A percentile compares a stretch with the other conserved stretches of the same genome.
Conservation (phyloP, 2,797 vertebrate genomes). For the Darevskia nairensis region DNA sequence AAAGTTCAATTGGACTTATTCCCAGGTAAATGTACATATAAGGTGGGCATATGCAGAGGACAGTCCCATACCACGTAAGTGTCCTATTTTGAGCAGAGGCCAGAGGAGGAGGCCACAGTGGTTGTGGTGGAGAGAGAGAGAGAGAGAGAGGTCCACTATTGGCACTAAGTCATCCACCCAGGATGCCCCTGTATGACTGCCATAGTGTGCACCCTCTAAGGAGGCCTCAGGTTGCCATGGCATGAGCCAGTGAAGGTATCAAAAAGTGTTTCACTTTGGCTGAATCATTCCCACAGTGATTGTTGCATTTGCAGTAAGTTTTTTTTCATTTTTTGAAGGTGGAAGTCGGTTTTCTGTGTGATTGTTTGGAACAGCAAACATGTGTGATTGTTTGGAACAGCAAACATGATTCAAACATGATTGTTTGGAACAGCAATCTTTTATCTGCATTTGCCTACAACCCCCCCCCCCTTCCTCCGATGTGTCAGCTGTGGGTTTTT, state of each 20-base stretch:
- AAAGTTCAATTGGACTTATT: no score
- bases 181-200: no score
- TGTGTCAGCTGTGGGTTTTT: conserved; percentile 19
- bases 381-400: background rate
- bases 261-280: background rate
- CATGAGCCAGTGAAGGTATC: background rate
- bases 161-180: background rate
- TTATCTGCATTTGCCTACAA: conserved; percentile 2
- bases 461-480: background rate
- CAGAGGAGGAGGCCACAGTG: no score
- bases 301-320: background rate
- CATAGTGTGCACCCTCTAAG: no score
- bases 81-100: no score
- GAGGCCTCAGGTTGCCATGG: no score
- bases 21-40: no score
- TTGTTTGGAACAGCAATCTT: background rate
- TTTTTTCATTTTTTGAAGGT: background rate
- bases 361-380: no score
- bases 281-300: background rate
- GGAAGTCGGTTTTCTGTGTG: background rate
- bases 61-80: no score
- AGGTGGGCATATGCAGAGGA: no score
- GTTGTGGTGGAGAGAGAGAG: no score
- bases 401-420: background rate
- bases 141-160: no score